Percentiles rank a stretch among this genome's conserved stretches.
Evolutionary conservation across 2,113 vertebrate genomes (phyloP).

Genomic region (Ranitomeya imitator): DNA sequence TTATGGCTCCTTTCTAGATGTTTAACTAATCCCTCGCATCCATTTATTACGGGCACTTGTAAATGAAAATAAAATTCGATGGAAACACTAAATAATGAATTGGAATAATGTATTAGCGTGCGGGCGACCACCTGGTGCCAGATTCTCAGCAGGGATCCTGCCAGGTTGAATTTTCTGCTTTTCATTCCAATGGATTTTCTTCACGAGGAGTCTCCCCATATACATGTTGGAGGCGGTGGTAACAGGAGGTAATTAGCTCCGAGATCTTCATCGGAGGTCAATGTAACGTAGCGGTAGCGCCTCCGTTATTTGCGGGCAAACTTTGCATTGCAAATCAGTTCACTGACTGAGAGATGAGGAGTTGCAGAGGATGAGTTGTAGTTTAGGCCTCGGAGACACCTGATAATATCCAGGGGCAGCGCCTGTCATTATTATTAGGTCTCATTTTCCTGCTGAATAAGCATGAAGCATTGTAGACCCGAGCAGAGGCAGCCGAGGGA

Average conservation of each 20-base stretch:
- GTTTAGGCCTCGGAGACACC: neutral
- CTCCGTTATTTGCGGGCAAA: fast-evolving
- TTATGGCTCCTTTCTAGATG: neutral
- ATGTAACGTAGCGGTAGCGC: conserved; percentile 18
- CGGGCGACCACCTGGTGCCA: conserved; percentile 50
- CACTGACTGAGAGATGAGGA: neutral
- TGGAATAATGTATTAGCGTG: conserved; percentile 18
- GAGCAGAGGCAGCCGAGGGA: neutral
- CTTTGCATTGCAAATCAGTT: neutral
- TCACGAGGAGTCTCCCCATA: neutral
- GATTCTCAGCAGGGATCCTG: conserved; percentile 44
- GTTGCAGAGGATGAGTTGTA: neutral
- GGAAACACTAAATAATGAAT: conserved; percentile 46
- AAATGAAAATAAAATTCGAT: conserved; percentile 7
- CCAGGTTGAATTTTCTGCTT: conserved; percentile 53
- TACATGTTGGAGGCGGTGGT: neutral
- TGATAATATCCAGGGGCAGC: neutral
- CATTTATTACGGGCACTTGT: conserved; percentile 27
- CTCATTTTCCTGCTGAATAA: neutral
- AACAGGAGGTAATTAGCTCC: conserved; percentile 16
- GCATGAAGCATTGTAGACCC: neutral
- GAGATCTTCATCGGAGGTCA: conserved; percentile 2
- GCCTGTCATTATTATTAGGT: neutral
- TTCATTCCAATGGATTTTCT: conserved; percentile 49
- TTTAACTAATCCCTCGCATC: neutral